These are phyloP conservation scores for Rhodinocichla rosea DNA, from an alignment of 2,113 vertebrate species.

Conservation along the genomic window DNA sequence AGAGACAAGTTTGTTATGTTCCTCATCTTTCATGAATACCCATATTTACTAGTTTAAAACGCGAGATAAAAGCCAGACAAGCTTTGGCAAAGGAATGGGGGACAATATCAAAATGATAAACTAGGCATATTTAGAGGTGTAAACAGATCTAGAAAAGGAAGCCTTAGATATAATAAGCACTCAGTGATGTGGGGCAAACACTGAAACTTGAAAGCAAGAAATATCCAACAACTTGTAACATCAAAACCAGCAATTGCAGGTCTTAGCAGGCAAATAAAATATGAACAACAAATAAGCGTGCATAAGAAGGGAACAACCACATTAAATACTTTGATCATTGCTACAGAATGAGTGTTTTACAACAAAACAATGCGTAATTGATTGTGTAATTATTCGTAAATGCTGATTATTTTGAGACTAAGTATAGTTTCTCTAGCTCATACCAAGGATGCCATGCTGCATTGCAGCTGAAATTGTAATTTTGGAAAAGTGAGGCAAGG, in stretches of 20 bases:
- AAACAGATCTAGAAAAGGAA: constrained; percentile 42
- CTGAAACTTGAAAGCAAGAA: constrained; percentile 35
- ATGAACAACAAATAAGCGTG: background rate
- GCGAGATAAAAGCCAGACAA: background rate
- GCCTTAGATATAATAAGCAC: background rate
- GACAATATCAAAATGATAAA: constrained; percentile 23
- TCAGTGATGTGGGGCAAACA: background rate
- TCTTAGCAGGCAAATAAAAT: constrained; percentile 29
- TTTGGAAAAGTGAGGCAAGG: constrained; percentile 28
- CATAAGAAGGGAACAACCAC: background rate
- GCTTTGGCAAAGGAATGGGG: background rate
- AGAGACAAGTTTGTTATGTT: constrained; percentile 25
- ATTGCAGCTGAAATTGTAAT: background rate
- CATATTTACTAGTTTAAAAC: constrained; percentile 27
- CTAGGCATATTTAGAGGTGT: background rate
- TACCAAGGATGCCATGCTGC: background rate
- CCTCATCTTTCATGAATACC: background rate
- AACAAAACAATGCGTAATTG: background rate
- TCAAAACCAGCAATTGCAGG: constrained; percentile 6
- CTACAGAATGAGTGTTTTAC: background rate
- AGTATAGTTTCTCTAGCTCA: background rate
- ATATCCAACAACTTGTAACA: constrained; percentile 33
- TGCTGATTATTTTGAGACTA: background rate
- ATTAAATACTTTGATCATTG: background rate
- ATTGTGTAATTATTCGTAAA: background rate